Evolutionary conservation across 2,113 vertebrate species (phyloP).

Genomic region (Notothenia rossii): DNA sequence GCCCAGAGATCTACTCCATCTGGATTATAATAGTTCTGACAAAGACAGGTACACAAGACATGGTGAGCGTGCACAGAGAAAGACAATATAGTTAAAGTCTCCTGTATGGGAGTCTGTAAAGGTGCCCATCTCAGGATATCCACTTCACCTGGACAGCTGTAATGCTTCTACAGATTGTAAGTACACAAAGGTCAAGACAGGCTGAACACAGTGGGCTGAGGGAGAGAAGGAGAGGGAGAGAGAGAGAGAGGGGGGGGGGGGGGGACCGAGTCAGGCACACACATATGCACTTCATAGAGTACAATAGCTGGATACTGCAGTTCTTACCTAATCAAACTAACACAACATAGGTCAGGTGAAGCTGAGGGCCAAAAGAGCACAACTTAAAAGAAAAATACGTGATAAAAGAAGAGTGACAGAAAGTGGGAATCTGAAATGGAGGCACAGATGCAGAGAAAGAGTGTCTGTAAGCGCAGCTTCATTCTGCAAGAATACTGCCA

Average conservation of each 20-base stretch:
- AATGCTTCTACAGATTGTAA: constrained; percentile 22
- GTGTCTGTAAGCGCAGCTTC: background rate
- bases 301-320: constrained; percentile 14
- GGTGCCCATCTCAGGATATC: constrained; percentile 14
- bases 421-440: constrained; percentile 3
- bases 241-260: constrained; percentile 1
- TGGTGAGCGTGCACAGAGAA: background rate
- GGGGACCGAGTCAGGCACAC: constrained; percentile 26
- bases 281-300: constrained; percentile 22
- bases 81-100: constrained; percentile 1
- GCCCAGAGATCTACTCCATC: background rate
- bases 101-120: background rate
- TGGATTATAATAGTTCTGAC: constrained; percentile 6
- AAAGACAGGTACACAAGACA: background rate
- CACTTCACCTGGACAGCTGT: constrained; percentile 24
- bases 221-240: background rate
- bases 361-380: background rate
- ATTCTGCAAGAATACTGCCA: constrained; percentile 26
- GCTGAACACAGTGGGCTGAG: constrained; percentile 7
- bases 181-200: constrained; percentile 7
- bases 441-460: background rate
- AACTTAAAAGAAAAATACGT: background rate
- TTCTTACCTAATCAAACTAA: constrained; percentile 19
- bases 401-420: background rate
- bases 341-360: constrained; percentile 12